A percentile compares a stretch with the other conserved stretches of the same genome.
phyloP scores from a whole-genome alignment of 2,113 vertebrate genomes.

The Oryctolagus cuniculus region mOryCun1.1 NC_091436.1:56417001-56417500 shows the following conservation, averaged over 20 bases:
- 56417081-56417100: constrained; percentile 47
- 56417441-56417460: too few species aligned
- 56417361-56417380: neutral
- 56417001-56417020: constrained; percentile 69
- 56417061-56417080: constrained; percentile 37
- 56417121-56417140: constrained; percentile 42
- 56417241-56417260: neutral
- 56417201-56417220: neutral
- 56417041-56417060: constrained; percentile 67
- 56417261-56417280: constrained; percentile 19
- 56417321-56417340: neutral
- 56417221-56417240: constrained; percentile 11
- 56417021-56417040: constrained; percentile 70
- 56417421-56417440: neutral
- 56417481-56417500: neutral
- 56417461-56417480: neutral
- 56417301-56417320: neutral
- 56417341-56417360: neutral
- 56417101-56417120: constrained; percentile 57
- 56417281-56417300: neutral
- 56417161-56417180: neutral
- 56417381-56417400: constrained; percentile 1
- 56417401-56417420: neutral
- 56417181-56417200: neutral
- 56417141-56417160: constrained; percentile 31